Evolutionary conservation across 2,888 invertebrate species (phyloP).

Genomic region (Pardosa pseudoannulata): DNA sequence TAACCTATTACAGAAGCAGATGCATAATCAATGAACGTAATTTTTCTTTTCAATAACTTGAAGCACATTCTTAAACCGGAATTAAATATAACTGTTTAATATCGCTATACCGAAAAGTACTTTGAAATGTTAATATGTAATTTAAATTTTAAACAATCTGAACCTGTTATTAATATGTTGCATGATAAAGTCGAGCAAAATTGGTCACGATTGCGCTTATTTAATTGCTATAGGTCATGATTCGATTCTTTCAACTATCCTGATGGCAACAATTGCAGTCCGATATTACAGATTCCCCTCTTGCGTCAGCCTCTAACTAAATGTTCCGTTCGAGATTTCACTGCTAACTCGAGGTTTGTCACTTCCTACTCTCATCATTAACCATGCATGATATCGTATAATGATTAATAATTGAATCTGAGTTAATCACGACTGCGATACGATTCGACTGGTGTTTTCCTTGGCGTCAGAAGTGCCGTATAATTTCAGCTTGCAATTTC

Average conservation of each 20-base stretch:
- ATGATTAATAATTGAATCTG: slow-evolving; percentile 14
- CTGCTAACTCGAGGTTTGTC: background rate
- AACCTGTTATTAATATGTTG: background rate
- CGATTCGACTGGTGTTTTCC: slow-evolving; percentile 2
- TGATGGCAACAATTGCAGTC: background rate
- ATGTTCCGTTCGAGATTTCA: background rate
- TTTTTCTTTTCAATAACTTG: no score
- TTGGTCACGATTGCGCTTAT: no score
- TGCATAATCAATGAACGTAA: no score
- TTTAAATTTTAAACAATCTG: background rate
- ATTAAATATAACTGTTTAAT: no score
- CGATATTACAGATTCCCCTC: background rate
- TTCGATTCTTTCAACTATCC: background rate
- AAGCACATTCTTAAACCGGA: no score
- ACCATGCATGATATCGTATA: slow-evolving; percentile 12
- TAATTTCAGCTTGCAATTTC: slow-evolving; percentile 10
- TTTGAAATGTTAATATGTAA: no score
- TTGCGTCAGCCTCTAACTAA: background rate
- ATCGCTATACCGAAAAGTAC: no score
- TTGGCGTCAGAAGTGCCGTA: background rate
- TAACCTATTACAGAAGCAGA: no score
- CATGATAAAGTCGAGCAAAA: no score
- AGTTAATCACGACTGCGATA: background rate
- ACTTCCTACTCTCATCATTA: background rate
- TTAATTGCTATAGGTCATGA: no score